A percentile compares a stretch with the other conserved stretches of the same genome.
Evolutionary conservation across 1,140 invertebrate genomes (phyloP).

Genomic region (Drosophila eugracilis): DNA sequence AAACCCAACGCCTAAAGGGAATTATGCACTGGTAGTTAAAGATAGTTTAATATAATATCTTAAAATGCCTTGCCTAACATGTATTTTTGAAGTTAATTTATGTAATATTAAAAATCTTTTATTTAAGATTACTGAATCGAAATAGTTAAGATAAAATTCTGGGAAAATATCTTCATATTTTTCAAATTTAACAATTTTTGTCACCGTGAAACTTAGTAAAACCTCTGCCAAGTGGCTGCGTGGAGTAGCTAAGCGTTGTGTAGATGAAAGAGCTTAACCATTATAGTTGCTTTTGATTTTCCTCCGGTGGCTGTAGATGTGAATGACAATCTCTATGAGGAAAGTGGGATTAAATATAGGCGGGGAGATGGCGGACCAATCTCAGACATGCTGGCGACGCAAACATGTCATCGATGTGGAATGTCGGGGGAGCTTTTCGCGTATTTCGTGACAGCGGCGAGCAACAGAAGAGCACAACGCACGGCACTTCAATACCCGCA

Average conservation of each 20-base stretch:
- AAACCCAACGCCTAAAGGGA: conserved; percentile 19
- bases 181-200: neutral
- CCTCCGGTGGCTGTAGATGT: conserved; percentile 3
- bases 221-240: conserved; percentile 1
- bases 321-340: no score
- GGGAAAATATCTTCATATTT: no score
- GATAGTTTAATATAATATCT: neutral
- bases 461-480: conserved; percentile 37
- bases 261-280: conserved; percentile 27
- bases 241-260: conserved; percentile 10
- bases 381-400: conserved; percentile 78
- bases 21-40: conserved; percentile 3
- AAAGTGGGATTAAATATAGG: neutral
- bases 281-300: conserved; percentile 53
- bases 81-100: no score
- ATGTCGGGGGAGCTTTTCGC: conserved; percentile 14
- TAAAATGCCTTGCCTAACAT: no score
- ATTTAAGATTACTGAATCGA: no score
- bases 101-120: no score
- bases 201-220: neutral
- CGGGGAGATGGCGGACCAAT: conserved; percentile 15
- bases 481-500: conserved; percentile 70
- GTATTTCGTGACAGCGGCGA: conserved; percentile 39
- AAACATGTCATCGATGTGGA: conserved; percentile 76
- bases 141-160: neutral